These are phyloP conservation scores for Astur gentilis DNA, from an alignment of 2,113 vertebrate species.

Conservation along the genomic window DNA sequence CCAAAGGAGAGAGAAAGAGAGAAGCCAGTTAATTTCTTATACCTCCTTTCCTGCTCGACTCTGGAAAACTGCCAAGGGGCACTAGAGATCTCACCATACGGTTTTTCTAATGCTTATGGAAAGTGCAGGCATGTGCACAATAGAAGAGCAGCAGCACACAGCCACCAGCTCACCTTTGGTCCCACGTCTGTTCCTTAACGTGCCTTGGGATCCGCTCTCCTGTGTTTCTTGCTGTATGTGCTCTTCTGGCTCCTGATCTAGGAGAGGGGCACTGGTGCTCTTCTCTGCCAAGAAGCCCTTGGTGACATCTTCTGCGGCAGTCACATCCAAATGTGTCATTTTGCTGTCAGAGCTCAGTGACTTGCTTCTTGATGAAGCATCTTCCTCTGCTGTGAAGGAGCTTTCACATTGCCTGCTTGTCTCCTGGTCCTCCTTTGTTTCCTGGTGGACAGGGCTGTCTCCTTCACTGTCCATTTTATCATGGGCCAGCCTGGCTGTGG, in stretches of 20 bases:
- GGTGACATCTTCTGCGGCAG: not conserved
- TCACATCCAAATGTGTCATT: not conserved
- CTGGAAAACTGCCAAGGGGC: not conserved
- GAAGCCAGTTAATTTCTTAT: not conserved
- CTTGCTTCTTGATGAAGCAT: not conserved
- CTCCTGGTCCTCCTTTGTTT: not conserved
- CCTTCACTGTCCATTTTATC: not conserved
- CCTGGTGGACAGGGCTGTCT: not conserved
- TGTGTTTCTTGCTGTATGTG: not conserved
- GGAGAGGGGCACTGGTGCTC: not conserved
- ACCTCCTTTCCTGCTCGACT: not conserved
- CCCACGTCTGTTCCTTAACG: not conserved
- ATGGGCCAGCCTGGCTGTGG: constrained; percentile 13
- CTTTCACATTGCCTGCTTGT: not conserved
- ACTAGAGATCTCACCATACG: not conserved
- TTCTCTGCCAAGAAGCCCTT: not conserved
- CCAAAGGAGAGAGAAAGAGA: not conserved
- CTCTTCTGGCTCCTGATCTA: not conserved
- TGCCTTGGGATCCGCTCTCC: not conserved
- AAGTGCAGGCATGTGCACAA: not conserved
- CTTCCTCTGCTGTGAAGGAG: not conserved
- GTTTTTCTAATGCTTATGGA: not conserved
- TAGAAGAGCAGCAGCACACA: not conserved
- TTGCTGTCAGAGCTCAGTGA: not conserved
- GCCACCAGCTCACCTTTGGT: constrained; percentile 57